These are phyloP conservation scores for Vicugna pacos DNA, from an alignment of 2,113 vertebrate genomes.

Conservation along the genomic window DNA sequence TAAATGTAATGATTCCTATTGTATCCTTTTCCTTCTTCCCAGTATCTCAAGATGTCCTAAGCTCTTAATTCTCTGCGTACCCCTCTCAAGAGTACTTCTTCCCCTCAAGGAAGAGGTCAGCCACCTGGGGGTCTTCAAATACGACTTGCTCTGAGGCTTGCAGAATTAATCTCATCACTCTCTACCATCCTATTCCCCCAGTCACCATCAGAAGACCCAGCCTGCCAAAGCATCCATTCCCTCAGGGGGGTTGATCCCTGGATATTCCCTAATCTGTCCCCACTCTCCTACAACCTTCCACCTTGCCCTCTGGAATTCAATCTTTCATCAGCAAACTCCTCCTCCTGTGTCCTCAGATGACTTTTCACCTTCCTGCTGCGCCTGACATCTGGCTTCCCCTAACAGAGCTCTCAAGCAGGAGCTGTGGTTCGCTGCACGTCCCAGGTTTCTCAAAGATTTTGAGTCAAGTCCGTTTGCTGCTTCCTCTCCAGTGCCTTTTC, in stretches of 20 bases:
- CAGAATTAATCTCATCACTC: neutral
- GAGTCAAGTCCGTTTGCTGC: neutral
- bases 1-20: neutral
- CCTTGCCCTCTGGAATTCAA: neutral
- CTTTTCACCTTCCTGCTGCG: neutral
- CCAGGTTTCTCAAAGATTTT: neutral
- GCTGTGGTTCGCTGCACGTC: neutral
- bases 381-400: neutral
- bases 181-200: neutral
- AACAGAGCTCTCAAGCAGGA: neutral
- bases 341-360: neutral
- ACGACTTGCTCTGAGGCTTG: neutral
- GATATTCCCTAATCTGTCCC: neutral
- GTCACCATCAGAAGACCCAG: neutral
- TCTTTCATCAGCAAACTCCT: neutral
- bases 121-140: neutral
- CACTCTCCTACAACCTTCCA: neutral
- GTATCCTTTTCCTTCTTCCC: neutral
- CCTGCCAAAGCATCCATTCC: neutral
- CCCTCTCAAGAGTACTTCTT: neutral
- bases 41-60: neutral
- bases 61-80: neutral
- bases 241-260: neutral
- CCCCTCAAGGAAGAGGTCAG: neutral
- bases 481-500: neutral